Evolutionary conservation across 2,113 vertebrate genomes (phyloP), one percentile per base, ranked within the genome.

Genomic region (Porphyrio hochstetteri): DNA sequence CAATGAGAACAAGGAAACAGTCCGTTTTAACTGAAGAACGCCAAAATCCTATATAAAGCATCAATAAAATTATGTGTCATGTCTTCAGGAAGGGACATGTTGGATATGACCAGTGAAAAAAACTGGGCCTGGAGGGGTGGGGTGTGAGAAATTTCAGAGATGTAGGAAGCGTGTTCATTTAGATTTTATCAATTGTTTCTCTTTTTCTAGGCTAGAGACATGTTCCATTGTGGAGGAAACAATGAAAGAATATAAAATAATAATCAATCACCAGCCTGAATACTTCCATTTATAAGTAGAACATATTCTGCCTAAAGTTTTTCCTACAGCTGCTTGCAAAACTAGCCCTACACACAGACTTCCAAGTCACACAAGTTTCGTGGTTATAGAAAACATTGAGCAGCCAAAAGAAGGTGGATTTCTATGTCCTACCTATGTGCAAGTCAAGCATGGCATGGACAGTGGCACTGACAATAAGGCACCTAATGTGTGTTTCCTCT

Each of bases 221-320:
- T 52, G n/a, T 81, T 92, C 36, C 82, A 84, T 86, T 82, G 46
- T 63, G 44, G 83, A 88, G 21, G 80, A 92, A 84, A 70, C 64
- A 96, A 84, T 56, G 59, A 89, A 82, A 94, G 77, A 82, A 92
- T 75, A 76, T 35, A 57, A 82, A 82, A 74, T 57, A 90, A 80
- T 75, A 81, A 52, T 27, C 25, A 79, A 35, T 75, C 56, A 75
- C 67, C 75, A 76, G 46, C n/a, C 52, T 38, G 25, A 82, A 80
- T 50, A 71, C 17, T 76, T 48, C 18, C 33, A 24, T 78, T 70
- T 92, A 74, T 56, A 79, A 86, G 71, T 56, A 77, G 57, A 90
- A 75, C 16, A 70, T 52, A 86, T 44, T 88, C 38, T 86, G 68
- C 48, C 31, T 79, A 5, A 84, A 82, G 75, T 46, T 40, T 64